A percentile compares a stretch with the other conserved stretches of the same genome.
These are phyloP conservation scores for Tethea ocularis DNA, from an alignment of 2,888 invertebrate species.

Conservation along the genomic window DNA sequence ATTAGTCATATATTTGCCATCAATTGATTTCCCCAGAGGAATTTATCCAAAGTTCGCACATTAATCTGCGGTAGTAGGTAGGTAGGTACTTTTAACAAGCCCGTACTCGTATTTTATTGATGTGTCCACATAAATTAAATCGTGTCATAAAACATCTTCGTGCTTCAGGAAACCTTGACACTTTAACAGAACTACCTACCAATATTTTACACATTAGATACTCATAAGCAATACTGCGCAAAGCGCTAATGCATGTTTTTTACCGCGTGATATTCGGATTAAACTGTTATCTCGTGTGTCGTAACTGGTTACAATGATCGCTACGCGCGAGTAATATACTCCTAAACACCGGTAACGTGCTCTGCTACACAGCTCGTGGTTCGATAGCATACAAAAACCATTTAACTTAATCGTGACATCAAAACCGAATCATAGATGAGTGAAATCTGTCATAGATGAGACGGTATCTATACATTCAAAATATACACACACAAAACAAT, in stretches of 20 bases:
- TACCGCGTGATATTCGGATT: conserved; percentile 74
- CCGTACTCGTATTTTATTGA: conserved; percentile 16
- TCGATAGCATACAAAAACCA: conserved; percentile 58
- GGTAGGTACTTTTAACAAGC: not conserved
- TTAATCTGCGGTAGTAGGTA: not conserved
- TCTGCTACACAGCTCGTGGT: conserved; percentile 49
- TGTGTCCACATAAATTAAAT: conserved; percentile 11
- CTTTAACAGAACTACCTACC: conserved; percentile 52
- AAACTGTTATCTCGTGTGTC: conserved; percentile 74
- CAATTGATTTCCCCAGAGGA: conserved; percentile 1
- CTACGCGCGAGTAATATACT: conserved; percentile 48
- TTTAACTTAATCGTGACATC: conserved; percentile 34
- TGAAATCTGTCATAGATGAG: conserved; percentile 43
- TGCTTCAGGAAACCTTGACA: conserved; percentile 54
- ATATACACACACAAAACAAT: conserved; percentile 62
- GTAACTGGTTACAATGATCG: conserved; percentile 68
- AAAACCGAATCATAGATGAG: conserved; percentile 35
- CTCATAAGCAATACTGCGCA: conserved; percentile 45
- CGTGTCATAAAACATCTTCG: conserved; percentile 41
- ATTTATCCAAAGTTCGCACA: not conserved
- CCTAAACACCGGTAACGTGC: conserved; percentile 42
- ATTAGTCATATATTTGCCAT: not conserved
- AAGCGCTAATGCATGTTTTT: conserved; percentile 76
- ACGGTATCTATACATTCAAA: conserved; percentile 33
- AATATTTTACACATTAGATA: conserved; percentile 45